Conservation (phyloP, 1,140 invertebrate genomes). For the Papilio dardanus region DNA sequence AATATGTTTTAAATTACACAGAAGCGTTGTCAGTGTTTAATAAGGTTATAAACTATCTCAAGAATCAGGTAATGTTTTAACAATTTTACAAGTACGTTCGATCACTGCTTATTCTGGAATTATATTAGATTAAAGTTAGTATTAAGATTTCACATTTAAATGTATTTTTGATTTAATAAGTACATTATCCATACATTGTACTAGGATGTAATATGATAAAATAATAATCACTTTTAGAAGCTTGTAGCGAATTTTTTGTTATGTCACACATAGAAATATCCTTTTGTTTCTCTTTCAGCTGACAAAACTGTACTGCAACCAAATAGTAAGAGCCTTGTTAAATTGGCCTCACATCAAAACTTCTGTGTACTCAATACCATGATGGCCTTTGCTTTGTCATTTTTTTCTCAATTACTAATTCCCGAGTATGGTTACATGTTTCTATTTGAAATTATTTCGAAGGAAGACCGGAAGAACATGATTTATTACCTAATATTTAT, state of each 20-base stretch:
- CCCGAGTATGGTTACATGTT: constrained; percentile 15
- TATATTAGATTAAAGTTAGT: not conserved
- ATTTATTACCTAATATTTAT: too few relatives aligned
- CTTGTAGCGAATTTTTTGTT: constrained; percentile 37
- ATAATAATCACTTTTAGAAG: not conserved
- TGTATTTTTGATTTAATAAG: not conserved
- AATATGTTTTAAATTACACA: not conserved
- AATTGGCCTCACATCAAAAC: constrained; percentile 36
- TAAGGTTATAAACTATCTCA: too few relatives aligned
- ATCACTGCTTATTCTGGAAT: not conserved
- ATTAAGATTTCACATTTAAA: not conserved
- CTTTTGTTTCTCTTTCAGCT: constrained; percentile 76
- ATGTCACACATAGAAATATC: constrained; percentile 55
- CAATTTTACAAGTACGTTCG: not conserved
- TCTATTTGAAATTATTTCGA: not conserved
- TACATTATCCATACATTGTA: not conserved
- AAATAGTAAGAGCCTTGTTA: constrained; percentile 72
- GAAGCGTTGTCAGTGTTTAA: not conserved
- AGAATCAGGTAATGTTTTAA: not conserved
- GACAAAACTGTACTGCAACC: constrained; percentile 76
- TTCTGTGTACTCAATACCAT: constrained; percentile 11
- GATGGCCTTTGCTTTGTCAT: constrained; percentile 8
- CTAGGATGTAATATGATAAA: not conserved
- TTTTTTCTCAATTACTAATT: constrained; percentile 18
- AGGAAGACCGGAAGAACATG: not conserved